A percentile compares a stretch with the other conserved stretches of the same genome.
These are phyloP conservation scores for Pyrrhosoma nymphula DNA, from an alignment of 2,888 invertebrate genomes.

Conservation along the genomic window DNA sequence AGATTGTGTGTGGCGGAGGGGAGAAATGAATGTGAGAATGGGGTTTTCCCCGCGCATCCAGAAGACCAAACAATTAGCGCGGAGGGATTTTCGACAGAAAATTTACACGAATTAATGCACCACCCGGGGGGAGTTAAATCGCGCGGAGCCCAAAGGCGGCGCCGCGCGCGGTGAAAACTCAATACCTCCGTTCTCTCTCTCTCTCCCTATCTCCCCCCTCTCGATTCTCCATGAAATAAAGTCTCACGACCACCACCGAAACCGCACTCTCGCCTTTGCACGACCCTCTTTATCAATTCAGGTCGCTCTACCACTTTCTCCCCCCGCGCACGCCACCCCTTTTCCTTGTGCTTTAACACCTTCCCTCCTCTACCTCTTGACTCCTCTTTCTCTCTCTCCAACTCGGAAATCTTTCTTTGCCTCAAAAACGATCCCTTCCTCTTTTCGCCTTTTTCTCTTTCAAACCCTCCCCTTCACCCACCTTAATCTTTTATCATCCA, in stretches of 20 bases:
- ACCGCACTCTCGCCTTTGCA: background rate
- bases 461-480: no score
- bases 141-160: background rate
- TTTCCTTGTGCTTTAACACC: background rate
- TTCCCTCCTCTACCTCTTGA: no score
- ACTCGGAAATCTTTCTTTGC: no score
- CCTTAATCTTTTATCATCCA: no score
- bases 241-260: background rate
- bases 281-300: conserved; percentile 17
- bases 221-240: background rate
- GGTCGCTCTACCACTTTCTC: background rate
- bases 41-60: background rate
- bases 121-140: background rate
- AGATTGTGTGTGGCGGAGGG: no score
- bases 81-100: conserved; percentile 17
- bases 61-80: conserved; percentile 20
- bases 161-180: background rate
- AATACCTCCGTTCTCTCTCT: background rate
- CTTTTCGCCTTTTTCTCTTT: no score
- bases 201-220: background rate
- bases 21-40: no score
- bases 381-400: no score
- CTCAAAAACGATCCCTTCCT: no score
- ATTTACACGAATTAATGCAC: background rate
- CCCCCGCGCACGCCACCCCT: no score